Base-by-base conservation (phyloP, 2,113 vertebrate genomes). In the Myotis lucifugus region DNA sequence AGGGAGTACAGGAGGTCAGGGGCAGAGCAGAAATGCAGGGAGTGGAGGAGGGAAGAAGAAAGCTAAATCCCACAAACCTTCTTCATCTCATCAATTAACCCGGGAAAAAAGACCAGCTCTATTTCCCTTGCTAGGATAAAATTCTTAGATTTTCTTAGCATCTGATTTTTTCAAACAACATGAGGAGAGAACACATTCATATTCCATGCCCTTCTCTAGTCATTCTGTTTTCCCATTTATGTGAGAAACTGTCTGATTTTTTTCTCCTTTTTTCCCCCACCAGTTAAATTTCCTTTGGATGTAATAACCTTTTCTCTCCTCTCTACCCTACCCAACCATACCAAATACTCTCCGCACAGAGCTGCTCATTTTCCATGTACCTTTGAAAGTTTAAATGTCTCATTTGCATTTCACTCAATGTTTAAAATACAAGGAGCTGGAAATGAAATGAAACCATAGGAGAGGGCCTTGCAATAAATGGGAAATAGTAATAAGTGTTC, bases 381-480 rank as follows among this genome's bases (percentile, higher is more conserved):
- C 77, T 95, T 76, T 87, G 90, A 94, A 93, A 93, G 61, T 96
- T 94, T 92, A 97, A 97, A 97, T 97, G 88, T 95, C 85, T 2
- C 93, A 95, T 97, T 96, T 97, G 90, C 92, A 96, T 97, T 95
- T 96, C 72, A 82, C 50, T 96, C 85, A 90, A n/a, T 94, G 87
- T 96, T 97, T 93, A 95, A 97, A 94, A 92, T 96, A 92, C 56
- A 96, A 84, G 46, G 40, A 84, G 15, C 72, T 96, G n/a, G 52
- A 92, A 96, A 91, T 61, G 73, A 94, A 95, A 96, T 29, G 40
- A 93, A 88, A 61, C 29, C 59, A 78, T n/a, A 91, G 54, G 52
- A 93, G 27, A 61, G 12, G 29, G 72, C 8, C 34, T 88, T 87
- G 82, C 25, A 23, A 37, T 85, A 73, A 94, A 67, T 70, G 72